Conservation (phyloP, 2,888 invertebrate genomes). For the Acanthacorydalis orientalis region DNA sequence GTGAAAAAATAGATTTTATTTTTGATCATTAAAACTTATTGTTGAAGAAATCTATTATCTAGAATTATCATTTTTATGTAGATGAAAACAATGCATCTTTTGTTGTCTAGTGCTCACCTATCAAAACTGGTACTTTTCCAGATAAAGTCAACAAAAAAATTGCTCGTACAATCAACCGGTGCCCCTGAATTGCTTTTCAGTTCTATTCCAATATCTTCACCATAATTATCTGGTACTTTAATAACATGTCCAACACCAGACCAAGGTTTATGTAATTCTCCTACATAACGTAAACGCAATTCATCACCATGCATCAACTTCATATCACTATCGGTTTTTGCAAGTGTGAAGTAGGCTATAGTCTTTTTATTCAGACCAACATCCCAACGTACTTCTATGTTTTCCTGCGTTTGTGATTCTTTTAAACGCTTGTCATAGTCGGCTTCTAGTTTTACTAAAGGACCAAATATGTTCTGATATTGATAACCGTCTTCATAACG, state of each 20-base stretch:
- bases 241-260: constrained; percentile 97
- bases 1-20: constrained; percentile 12
- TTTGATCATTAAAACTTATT: constrained; percentile 1
- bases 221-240: constrained; percentile 87
- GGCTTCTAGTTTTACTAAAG: constrained; percentile 90
- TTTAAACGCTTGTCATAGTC: constrained; percentile 96
- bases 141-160: constrained; percentile 96
- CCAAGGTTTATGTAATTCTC: constrained; percentile 90
- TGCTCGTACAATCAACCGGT: constrained; percentile 84
- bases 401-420: constrained; percentile 96
- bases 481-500: constrained; percentile 98
- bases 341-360: constrained; percentile 91
- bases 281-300: constrained; percentile 76
- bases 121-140: constrained; percentile 99
- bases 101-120: constrained; percentile 34
- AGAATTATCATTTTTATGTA: background rate
- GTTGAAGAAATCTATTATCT: too few relatives aligned
- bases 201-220: constrained; percentile 96
- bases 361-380: constrained; percentile 96
- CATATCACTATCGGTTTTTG: constrained; percentile 97
- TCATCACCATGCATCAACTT: constrained; percentile 99
- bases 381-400: constrained; percentile 97
- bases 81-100: too few relatives aligned
- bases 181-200: constrained; percentile 83
- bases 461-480: constrained; percentile 96